phyloP scores from a whole-genome alignment of 2,113 vertebrate species.

The Leuciscus idus region DNA sequence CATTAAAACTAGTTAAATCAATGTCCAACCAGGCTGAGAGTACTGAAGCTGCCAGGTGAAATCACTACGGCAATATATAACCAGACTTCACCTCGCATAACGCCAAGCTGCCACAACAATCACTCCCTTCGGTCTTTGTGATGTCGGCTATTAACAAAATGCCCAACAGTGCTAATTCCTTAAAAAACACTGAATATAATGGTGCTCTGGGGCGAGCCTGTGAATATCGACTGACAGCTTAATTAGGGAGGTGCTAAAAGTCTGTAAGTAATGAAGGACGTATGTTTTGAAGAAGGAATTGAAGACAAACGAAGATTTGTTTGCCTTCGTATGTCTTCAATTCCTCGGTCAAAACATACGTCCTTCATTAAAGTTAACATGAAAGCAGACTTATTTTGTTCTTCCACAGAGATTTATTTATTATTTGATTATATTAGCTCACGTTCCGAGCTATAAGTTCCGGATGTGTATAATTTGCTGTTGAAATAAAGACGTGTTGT shows the following conservation, averaged over 20 bases:
- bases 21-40: conserved; percentile 33
- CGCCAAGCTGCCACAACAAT: conserved; percentile 33
- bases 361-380: conserved; percentile 51
- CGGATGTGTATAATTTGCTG: neutral
- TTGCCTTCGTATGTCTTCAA: no score
- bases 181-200: conserved; percentile 55
- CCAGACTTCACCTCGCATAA: conserved; percentile 29
- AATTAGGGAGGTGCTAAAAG: conserved; percentile 73
- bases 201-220: conserved; percentile 58
- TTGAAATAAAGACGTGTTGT: neutral
- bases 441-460: neutral
- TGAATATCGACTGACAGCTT: conserved; percentile 72
- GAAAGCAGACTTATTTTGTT: neutral
- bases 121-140: conserved; percentile 36
- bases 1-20: conserved; percentile 47
- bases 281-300: conserved; percentile 71
- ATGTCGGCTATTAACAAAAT: conserved; percentile 58
- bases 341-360: no score
- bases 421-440: neutral
- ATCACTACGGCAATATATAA: conserved; percentile 51
- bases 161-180: conserved; percentile 59
- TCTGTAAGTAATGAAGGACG: conserved; percentile 70
- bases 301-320: conserved; percentile 47
- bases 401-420: neutral
- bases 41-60: conserved; percentile 58